A percentile compares a stretch with the other conserved stretches of the same genome.
Conservation (phyloP, 2,888 invertebrate species). For the Acrobasis repandana region DNA sequence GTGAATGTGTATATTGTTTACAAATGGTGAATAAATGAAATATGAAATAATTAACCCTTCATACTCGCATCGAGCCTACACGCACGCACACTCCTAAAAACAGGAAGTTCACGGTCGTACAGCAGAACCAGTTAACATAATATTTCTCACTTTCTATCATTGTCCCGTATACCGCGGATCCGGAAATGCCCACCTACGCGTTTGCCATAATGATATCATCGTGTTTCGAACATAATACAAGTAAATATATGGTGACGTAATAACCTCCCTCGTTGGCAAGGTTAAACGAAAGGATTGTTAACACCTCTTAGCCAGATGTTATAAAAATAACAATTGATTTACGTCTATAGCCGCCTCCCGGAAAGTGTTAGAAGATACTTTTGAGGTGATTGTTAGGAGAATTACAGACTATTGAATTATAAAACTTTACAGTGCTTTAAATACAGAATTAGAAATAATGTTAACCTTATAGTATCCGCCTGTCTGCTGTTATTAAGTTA, state of each 20-base stretch:
- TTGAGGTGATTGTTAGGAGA: too few species aligned
- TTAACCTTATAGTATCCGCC: too few species aligned
- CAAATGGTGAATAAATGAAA: too few species aligned
- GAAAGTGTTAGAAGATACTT: too few species aligned
- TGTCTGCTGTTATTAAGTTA: constrained; percentile 27
- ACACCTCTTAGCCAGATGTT: too few species aligned
- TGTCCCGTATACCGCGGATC: constrained; percentile 24
- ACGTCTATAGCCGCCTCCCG: too few species aligned
- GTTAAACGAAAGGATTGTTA: not conserved
- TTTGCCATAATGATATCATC: constrained; percentile 17
- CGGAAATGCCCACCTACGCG: constrained; percentile 23
- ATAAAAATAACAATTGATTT: too few species aligned
- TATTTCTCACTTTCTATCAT: constrained; percentile 52
- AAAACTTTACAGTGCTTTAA: too few species aligned
- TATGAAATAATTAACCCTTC: not conserved
- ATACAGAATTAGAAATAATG: too few species aligned
- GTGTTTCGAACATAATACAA: not conserved
- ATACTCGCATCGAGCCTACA: not conserved
- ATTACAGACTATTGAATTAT: too few species aligned
- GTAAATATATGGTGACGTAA: constrained; percentile 11
- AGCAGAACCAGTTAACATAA: constrained; percentile 44
- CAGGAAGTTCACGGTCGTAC: constrained; percentile 72
- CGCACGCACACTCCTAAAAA: constrained; percentile 22
- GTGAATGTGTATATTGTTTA: too few species aligned
- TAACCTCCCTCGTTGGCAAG: not conserved